Evolutionary conservation across 2,888 invertebrate genomes (phyloP).

Genomic region (Drosophila fungiperda): DNA sequence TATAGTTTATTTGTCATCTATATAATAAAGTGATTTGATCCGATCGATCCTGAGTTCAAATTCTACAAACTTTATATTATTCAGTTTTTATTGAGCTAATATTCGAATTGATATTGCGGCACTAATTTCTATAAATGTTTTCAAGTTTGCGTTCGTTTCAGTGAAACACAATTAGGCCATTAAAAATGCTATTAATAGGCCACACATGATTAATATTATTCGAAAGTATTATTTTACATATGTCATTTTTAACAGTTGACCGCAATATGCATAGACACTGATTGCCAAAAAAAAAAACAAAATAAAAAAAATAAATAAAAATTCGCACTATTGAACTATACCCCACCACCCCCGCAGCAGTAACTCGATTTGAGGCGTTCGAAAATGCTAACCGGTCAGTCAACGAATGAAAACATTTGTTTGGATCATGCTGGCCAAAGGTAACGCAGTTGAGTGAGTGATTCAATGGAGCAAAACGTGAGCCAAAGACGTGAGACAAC

Average conservation of each 20-base stretch:
- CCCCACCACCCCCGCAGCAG: not conserved
- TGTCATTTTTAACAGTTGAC: slow-evolving; percentile 37
- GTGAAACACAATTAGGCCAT: slow-evolving; percentile 46
- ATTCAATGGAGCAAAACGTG: slow-evolving; percentile 77
- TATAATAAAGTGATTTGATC: not conserved
- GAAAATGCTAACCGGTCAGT: slow-evolving; percentile 75
- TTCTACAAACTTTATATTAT: not conserved
- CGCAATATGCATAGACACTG: slow-evolving; percentile 31
- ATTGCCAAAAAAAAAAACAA: slow-evolving; percentile 5
- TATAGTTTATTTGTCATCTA: fast-evolving
- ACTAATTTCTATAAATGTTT: not conserved
- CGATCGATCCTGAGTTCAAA: not conserved
- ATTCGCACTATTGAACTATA: slow-evolving; percentile 61
- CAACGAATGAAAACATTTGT: slow-evolving; percentile 71
- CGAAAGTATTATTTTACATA: slow-evolving; percentile 49
- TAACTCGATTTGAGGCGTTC: slow-evolving; percentile 60
- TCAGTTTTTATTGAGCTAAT: not conserved
- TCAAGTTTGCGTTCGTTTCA: slow-evolving; percentile 7
- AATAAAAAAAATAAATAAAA: not conserved
- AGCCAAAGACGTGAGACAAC: slow-evolving; percentile 75
- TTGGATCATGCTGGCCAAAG: slow-evolving; percentile 62
- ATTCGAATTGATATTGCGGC: not conserved
- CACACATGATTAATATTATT: slow-evolving; percentile 74
- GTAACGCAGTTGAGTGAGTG: slow-evolving; percentile 61
- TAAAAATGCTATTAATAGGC: slow-evolving; percentile 42